Percentiles rank a stretch among this genome's conserved stretches.
phyloP scores from a whole-genome alignment of 1,140 invertebrate species.

The Hyles euphorbiae region DNA sequence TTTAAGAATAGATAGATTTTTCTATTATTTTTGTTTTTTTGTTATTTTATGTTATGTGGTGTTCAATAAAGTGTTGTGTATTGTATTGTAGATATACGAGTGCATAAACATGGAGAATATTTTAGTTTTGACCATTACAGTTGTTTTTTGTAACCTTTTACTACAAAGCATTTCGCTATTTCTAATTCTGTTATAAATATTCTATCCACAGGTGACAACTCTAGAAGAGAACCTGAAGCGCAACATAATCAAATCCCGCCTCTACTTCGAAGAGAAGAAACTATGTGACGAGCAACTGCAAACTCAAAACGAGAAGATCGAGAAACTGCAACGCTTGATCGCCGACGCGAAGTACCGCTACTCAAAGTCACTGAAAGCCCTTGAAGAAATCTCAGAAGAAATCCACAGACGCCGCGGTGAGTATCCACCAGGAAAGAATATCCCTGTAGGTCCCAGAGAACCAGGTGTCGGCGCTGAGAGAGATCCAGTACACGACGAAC shows the following conservation, averaged over 20 bases:
- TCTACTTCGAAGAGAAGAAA: constrained; percentile 96
- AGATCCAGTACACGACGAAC: constrained; percentile 72
- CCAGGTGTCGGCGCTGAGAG: constrained; percentile 93
- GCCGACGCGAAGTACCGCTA: constrained; percentile 88
- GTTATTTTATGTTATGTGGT: no score
- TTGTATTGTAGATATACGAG: no score
- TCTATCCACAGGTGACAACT: constrained; percentile 76
- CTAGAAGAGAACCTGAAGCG: constrained; percentile 86
- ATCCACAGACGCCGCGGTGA: constrained; percentile 83
- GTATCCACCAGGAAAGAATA: constrained; percentile 62
- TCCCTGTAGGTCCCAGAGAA: constrained; percentile 83
- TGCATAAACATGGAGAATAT: no score
- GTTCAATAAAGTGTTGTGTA: no score
- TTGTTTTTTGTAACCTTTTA: no score
- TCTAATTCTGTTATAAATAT: no score
- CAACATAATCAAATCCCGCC: constrained; percentile 89
- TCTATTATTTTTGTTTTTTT: no score
- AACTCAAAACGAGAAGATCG: constrained; percentile 90
- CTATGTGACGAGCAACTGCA: constrained; percentile 93
- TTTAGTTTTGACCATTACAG: no score
- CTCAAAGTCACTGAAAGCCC: constrained; percentile 87
- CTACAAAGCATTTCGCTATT: no score
- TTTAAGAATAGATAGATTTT: no score
- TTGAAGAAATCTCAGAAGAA: constrained; percentile 95
- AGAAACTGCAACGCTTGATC: constrained; percentile 86